These are phyloP conservation scores for Ptychoptera albimana DNA, from an alignment of 2,888 invertebrate genomes.

Conservation along the genomic window DNA sequence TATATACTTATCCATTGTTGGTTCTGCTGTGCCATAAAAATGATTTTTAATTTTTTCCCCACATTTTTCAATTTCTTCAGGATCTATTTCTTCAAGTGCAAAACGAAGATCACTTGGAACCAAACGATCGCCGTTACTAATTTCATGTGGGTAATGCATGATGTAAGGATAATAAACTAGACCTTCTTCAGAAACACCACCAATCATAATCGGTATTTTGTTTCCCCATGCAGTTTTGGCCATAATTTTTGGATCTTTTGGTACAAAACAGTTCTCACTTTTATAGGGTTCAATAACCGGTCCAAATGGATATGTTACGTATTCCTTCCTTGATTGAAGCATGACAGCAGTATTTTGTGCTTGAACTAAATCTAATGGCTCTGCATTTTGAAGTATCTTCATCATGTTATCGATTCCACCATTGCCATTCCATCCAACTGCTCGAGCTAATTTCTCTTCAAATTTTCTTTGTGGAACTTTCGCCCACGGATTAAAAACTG, in stretches of 20 bases:
- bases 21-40: too few species aligned
- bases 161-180: slow-evolving; percentile 8
- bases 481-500: slow-evolving; percentile 23
- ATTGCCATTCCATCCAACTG: slow-evolving; percentile 21
- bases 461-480: slow-evolving; percentile 20
- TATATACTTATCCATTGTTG: too few species aligned
- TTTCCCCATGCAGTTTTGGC: slow-evolving; percentile 23
- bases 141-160: too few species aligned
- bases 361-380: slow-evolving; percentile 19
- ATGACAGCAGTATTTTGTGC: slow-evolving; percentile 17
- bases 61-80: too few species aligned
- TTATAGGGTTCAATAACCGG: slow-evolving; percentile 26
- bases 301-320: slow-evolving; percentile 22
- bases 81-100: too few species aligned
- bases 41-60: too few species aligned
- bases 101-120: too few species aligned
- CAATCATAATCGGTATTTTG: slow-evolving; percentile 23
- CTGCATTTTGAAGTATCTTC: slow-evolving; percentile 18
- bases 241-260: slow-evolving; percentile 16
- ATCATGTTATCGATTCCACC: slow-evolving; percentile 21
- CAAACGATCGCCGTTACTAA: too few species aligned
- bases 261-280: slow-evolving; percentile 21
- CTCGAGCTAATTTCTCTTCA: slow-evolving; percentile 23
- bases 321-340: slow-evolving; percentile 21
- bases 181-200: slow-evolving; percentile 26